Conservation (phyloP, 2,797 vertebrate species). For the Danio aesculapii region DNA sequence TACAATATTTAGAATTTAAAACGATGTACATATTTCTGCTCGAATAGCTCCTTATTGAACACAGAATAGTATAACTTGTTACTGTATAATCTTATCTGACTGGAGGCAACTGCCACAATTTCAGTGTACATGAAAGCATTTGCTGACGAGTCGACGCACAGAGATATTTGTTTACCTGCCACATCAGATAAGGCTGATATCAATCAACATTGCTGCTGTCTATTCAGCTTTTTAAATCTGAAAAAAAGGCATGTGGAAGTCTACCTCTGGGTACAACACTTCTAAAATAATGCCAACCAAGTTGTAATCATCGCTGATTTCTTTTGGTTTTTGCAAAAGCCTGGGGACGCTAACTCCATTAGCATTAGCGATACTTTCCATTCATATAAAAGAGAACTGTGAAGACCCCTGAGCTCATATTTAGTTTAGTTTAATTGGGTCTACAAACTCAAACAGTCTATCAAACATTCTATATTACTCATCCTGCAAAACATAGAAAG, state of each 20-base stretch:
- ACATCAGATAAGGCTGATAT: not conserved
- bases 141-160: not conserved
- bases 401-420: not conserved
- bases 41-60: no score
- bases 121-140: not conserved
- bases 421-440: not conserved
- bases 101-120: not conserved
- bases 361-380: not conserved
- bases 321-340: no score
- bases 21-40: not conserved
- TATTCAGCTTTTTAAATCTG: not conserved
- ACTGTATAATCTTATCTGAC: not conserved
- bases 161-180: not conserved
- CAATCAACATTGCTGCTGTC: not conserved
- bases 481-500: conserved; percentile 35
- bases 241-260: conserved; percentile 7
- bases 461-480: not conserved
- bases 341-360: not conserved
- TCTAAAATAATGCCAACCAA: no score
- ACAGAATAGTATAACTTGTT: not conserved
- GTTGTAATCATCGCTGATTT: no score
- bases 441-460: not conserved
- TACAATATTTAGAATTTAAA: not conserved
- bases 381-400: not conserved
- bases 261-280: not conserved